Base-by-base conservation (phyloP, 2,797 vertebrate species). In the Aplochiton taeniatus region DNA sequence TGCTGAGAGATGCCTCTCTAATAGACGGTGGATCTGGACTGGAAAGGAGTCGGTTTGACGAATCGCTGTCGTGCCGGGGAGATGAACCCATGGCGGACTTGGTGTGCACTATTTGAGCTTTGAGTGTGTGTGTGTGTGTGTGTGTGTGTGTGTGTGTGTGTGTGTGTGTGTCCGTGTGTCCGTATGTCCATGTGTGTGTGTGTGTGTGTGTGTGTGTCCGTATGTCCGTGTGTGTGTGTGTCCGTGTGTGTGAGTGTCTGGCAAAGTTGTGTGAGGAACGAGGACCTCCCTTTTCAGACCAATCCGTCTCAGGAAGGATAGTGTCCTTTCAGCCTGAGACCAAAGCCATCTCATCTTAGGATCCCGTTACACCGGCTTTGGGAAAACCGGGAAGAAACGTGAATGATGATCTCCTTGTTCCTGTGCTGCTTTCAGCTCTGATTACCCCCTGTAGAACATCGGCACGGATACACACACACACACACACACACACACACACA, bases 401-500 rank as follows among this genome's bases (percentile, higher is more conserved):
- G 59, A 52, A 65, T 61, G 79, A 65, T 61, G 79, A 79, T 73
- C 58, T 47, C 59, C 17, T 50, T 58, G 53, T 77, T 76, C 79
- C 60, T 71, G 56, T 65, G 61, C 61, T 51, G 19, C 10, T 56
- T 41, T 49, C 45, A 2, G 11, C 45, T 53, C 65, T 43, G 17
- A 60, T 75, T 47, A 69, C 69, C 64, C 66, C 61, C 43, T 64
- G 14, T 58, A 74, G 59, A 61, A 64, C 48, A 48, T 14, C 3
- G 3, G 47, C 13, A 16, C 9, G 4, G 44, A 52, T 55, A 62
- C 57, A 64, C 54, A 61, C 54, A 55, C 70, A 73, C 45, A 75
- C 46, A 69, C 66, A 71, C 61, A 75, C 13, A 70, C 54, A 55
- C 70, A 72, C 45, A 73, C 49, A 65, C 68, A 69, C 61, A 74